These are phyloP conservation scores for Pseudorectes ferrugineus DNA, from an alignment of 2,113 vertebrate genomes.

Conservation along the genomic window DNA sequence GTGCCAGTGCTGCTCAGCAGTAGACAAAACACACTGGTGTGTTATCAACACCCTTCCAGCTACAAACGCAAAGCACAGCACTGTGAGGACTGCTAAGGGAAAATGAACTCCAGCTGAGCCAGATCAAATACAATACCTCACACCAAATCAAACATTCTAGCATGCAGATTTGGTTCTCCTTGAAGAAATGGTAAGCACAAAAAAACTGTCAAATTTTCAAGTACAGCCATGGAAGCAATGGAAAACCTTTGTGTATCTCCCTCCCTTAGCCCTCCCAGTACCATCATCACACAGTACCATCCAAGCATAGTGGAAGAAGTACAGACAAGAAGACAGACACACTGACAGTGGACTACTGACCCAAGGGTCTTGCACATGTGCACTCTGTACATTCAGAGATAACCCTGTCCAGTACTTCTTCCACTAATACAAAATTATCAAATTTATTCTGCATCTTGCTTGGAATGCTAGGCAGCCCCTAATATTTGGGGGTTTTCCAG, in stretches of 20 bases:
- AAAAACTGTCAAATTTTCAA: not conserved
- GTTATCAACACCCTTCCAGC: not conserved
- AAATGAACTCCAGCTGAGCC: not conserved
- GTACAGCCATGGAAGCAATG: not conserved
- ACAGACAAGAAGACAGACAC: not conserved
- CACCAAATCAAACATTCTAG: not conserved
- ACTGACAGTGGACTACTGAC: not conserved
- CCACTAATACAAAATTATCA: not conserved
- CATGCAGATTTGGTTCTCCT: not conserved
- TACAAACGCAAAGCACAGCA: not conserved
- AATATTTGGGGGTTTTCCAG: not conserved
- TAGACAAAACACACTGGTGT: not conserved
- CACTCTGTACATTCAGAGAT: not conserved
- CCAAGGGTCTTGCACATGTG: not conserved
- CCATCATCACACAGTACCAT: not conserved
- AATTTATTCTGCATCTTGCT: not conserved
- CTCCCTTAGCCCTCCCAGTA: not conserved
- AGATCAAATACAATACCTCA: not conserved
- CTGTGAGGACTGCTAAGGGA: not conserved
- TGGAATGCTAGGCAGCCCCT: not conserved
- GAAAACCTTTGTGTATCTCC: not conserved
- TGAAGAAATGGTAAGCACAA: not conserved
- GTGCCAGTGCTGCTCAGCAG: not conserved
- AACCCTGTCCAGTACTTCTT: not conserved
- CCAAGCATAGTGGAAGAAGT: not conserved